phyloP scores from a whole-genome alignment of 1,140 invertebrate species.

The Sarcophaga peregrina region DNA sequence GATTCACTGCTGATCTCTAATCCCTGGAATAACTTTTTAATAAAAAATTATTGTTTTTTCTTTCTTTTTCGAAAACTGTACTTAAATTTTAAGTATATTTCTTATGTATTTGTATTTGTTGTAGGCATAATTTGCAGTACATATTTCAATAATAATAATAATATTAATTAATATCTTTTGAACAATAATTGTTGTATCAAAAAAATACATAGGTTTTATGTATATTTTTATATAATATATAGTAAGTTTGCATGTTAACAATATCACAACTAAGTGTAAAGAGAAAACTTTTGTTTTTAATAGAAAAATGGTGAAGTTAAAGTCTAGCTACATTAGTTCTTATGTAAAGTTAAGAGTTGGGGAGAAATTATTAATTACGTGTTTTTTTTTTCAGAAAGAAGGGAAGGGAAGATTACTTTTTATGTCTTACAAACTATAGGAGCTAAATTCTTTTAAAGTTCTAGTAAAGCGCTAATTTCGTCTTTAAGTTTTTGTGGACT shows the following conservation, averaged over 20 bases:
- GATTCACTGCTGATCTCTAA: no score
- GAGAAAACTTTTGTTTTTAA: conserved; percentile 1
- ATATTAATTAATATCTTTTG: not conserved
- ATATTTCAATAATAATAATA: not conserved
- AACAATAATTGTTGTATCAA: conserved; percentile 15
- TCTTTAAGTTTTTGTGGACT: conserved; percentile 68
- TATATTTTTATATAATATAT: not conserved
- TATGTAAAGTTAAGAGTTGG: not conserved
- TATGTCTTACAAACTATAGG: not conserved
- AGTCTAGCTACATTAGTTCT: conserved; percentile 3
- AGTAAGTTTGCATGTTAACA: conserved; percentile 26
- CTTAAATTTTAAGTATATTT: not conserved
- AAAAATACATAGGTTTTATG: not conserved
- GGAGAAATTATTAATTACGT: not conserved
- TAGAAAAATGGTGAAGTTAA: conserved; percentile 35
- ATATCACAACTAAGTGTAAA: conserved; percentile 40
- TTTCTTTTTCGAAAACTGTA: not conserved
- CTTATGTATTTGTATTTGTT: not conserved
- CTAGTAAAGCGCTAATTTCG: conserved; percentile 56
- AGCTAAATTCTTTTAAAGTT: conserved; percentile 51
- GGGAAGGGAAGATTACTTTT: not conserved
- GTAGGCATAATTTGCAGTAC: not conserved
- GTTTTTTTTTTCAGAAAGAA: not conserved
- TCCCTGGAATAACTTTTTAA: not conserved
- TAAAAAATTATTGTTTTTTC: not conserved